These are phyloP conservation scores for Danio rerio DNA, from an alignment of 2,113 vertebrate genomes.

Conservation along the genomic window GRCz12tu NC_133176.1:2747001-2747500, in stretches of 20 bases:
- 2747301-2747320: neutral
- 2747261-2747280: neutral
- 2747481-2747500: neutral
- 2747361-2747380: neutral
- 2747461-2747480: slow-evolving; percentile 1
- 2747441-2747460: neutral
- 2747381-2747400: neutral
- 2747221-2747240: slow-evolving; percentile 3
- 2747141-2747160: neutral
- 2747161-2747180: neutral
- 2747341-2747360: neutral
- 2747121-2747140: neutral
- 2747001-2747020: too few species aligned
- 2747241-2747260: neutral
- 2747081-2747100: neutral
- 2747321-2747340: neutral
- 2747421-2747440: slow-evolving; percentile 1
- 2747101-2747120: neutral
- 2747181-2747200: neutral
- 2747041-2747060: neutral
- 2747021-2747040: too few species aligned
- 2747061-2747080: neutral
- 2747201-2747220: slow-evolving; percentile 1
- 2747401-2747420: neutral
- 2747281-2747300: neutral